Evolutionary conservation across 2,113 vertebrate genomes (phyloP), one percentile per base, ranked within the genome.

Genomic region (Solenodon paradoxus): DNA sequence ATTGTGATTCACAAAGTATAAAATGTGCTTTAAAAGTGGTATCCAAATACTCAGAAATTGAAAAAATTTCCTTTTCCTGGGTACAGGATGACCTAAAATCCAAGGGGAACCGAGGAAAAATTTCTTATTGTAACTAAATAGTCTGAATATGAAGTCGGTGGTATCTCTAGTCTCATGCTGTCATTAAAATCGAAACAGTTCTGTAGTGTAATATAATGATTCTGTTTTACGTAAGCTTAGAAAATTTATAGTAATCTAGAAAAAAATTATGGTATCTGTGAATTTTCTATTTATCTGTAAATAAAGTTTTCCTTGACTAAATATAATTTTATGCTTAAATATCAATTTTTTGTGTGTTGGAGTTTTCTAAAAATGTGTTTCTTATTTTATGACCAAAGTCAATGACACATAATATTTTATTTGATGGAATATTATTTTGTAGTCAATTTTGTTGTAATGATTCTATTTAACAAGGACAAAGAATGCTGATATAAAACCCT

Each of bases 381-480:
- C 20, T 94, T 69, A 47, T 92, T 94, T 93, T 94, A 87, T 59
- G 75, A 92, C 71, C 42, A 75, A 92, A 92, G 13, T 69, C 13
- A 55, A 45, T 35, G 12, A 53, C n/a, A 71, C 95, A 83, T 82
- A 35, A 57, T 49, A 87, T 57, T 81, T 53, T 84, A 74, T 49
- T 87, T 88, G 57, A 84, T 78, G 19, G 24, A 68, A 80, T 82
- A 59, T 77, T 72, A 20, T 61, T 90, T 91, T 90, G 8, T 45
- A 81, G 28, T 30, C 5, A 95, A 24, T 82, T 94, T 92, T 89
- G 40, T 10, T 78, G 0, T 85, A 57, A 94, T 57, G 9, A 28
- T 75, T 15, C 49, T 94, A 42, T 80, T 93, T 88, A 88, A 38
- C 88, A 71, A 64, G 94, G 89, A 40, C 79, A 81, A 95, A 71